Base-by-base conservation (phyloP, 1,140 invertebrate genomes). In the Charaxes varanes region DNA sequence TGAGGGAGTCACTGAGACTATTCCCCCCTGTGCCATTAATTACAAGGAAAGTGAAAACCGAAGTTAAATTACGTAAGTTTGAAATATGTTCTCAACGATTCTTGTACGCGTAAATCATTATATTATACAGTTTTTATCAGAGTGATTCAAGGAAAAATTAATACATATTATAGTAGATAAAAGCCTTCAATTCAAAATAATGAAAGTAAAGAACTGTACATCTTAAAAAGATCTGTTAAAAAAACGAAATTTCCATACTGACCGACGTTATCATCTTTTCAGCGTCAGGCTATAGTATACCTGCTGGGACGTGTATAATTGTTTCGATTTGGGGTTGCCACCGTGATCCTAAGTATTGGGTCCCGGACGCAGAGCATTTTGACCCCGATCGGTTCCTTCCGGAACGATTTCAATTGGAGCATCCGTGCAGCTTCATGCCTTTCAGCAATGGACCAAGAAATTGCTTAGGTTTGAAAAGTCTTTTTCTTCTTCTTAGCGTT, bases 1-100 rank as follows among this genome's bases (percentile, higher is more conserved):
- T 93, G 6, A 93, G 92, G 70, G 92, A 93, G 70, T 82, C 88
- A 0, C 61, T 92, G 6, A 78, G 92, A 21, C 56, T 92, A 6
- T 91, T 87, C 68, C 91, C 92, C 1, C 86, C 90, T 0, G 90
- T 91, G 6, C 76, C 76, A 13, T 74, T 77, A 32, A 59, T 80
- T 18, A 65, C 71, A n/a, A 53, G 76, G 23, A 77, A 73, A 52
- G 55, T 76, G 19, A 50, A 68, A 24, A 40, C 55, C 22, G 72
- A 80, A n/a, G 49, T 63, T 4, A 53, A 11, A n/a, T 50, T 80
- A 41, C 69, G 76, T 80, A 61, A 76, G 76, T 74, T n/a, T n/a
- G n/a, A n/a, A 3, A 4, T 7, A 24, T 24, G 22, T 23, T n/a
- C 3, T 23, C 10, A 23, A 27, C 22, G n/a, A n/a, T n/a, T n/a